phyloP scores from a whole-genome alignment of 2,888 invertebrate genomes.

The Metacarcinus magister region DNA sequence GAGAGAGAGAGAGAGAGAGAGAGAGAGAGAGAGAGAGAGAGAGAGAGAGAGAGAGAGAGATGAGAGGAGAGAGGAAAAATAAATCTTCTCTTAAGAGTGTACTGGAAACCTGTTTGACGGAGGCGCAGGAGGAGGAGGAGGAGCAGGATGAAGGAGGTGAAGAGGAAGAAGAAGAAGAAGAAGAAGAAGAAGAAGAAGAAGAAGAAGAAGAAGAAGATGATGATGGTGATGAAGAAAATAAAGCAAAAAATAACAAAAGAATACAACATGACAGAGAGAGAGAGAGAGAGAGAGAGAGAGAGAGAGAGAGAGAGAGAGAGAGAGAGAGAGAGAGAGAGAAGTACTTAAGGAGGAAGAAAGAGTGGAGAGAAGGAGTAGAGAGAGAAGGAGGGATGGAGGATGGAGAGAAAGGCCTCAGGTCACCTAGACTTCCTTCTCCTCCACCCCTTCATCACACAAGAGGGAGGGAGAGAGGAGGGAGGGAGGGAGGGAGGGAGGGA shows the following conservation, averaged over 20 bases:
- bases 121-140: slow-evolving; percentile 34
- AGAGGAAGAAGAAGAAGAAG: slow-evolving; percentile 47
- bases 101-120: not conserved
- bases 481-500: not conserved
- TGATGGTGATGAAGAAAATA: not conserved
- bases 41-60: not conserved
- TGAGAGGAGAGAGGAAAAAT: not conserved
- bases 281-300: not conserved
- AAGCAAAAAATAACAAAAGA: not conserved
- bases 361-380: not conserved
- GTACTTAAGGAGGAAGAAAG: not conserved
- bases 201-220: not conserved
- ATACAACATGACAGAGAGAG: not conserved
- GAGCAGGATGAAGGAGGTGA: slow-evolving; percentile 4
- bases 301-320: not conserved
- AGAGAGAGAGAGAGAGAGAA: not conserved
- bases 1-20: not conserved
- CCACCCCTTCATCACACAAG: not conserved
- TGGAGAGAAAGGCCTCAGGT: not conserved
- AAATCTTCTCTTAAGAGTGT: slow-evolving; percentile 11
- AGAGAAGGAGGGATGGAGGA: not conserved
- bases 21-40: slow-evolving; percentile 8
- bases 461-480: not conserved
- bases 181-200: not conserved
- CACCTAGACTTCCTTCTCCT: not conserved